phyloP scores from a whole-genome alignment of 2,797 vertebrate species.

The Typhlichthys subterraneus region DNA sequence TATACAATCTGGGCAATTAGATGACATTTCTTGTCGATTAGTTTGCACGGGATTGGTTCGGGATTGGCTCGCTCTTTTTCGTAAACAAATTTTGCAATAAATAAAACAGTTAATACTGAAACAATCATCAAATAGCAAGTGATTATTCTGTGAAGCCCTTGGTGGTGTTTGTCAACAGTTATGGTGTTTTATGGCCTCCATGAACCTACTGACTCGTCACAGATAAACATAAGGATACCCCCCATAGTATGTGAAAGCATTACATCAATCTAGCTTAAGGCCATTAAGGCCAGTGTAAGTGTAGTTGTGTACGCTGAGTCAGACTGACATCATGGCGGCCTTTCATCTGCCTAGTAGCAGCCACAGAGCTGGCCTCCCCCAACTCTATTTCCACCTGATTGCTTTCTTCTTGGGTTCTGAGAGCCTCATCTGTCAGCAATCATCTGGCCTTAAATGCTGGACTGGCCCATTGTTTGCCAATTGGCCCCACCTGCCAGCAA shows the following conservation, averaged over 20 bases:
- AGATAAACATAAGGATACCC: slow-evolving; percentile 32
- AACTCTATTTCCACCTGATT: slow-evolving; percentile 64
- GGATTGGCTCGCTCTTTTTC: background rate
- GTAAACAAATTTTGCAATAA: background rate
- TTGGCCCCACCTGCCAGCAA: slow-evolving; percentile 81
- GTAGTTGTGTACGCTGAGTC: slow-evolving; percentile 68
- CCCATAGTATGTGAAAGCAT: slow-evolving; percentile 46
- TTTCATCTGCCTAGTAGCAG: slow-evolving; percentile 73
- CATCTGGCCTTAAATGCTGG: slow-evolving; percentile 75
- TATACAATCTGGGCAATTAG: slow-evolving; percentile 2
- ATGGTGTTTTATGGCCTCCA: slow-evolving; percentile 47
- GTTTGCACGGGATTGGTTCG: background rate
- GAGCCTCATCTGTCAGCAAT: slow-evolving; percentile 82
- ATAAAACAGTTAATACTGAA: no score
- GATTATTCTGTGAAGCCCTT: slow-evolving; percentile 23
- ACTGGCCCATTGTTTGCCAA: slow-evolving; percentile 75
- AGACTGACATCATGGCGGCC: slow-evolving; percentile 79
- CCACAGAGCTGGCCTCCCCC: slow-evolving; percentile 49
- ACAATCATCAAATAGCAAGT: no score
- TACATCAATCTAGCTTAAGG: slow-evolving; percentile 73
- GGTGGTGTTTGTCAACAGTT: slow-evolving; percentile 49
- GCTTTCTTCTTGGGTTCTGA: slow-evolving; percentile 76
- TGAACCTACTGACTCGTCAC: slow-evolving; percentile 31
- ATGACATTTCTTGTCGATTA: background rate
- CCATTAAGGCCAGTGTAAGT: slow-evolving; percentile 22